These are phyloP conservation scores for Triops longicaudatus DNA, from an alignment of 1,140 invertebrate genomes.

Conservation along the genomic window DNA sequence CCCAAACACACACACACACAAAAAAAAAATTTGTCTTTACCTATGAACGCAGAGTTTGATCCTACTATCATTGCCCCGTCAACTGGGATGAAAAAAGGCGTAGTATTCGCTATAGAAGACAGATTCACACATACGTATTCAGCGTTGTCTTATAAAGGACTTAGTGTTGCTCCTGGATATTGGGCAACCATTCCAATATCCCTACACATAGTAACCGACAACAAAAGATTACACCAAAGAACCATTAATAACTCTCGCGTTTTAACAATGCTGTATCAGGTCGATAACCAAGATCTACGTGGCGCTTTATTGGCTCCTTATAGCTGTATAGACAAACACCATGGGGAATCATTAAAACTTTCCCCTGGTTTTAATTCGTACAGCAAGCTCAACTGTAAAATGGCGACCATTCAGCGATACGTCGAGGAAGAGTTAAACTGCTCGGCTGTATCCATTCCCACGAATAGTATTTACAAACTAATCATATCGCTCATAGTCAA, in stretches of 20 bases:
- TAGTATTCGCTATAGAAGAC: constrained; percentile 16
- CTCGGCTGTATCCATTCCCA: constrained; percentile 17
- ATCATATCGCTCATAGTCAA: neutral
- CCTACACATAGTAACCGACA: constrained; percentile 1
- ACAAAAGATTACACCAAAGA: neutral
- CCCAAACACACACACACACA: neutral
- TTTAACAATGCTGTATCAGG: neutral
- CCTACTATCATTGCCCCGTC: constrained; percentile 16
- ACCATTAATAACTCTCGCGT: neutral
- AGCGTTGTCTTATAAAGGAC: constrained; percentile 1
- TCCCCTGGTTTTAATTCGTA: constrained; percentile 20
- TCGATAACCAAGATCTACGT: constrained; percentile 21
- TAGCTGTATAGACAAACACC: constrained; percentile 18
- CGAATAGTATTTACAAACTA: neutral
- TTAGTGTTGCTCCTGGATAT: constrained; percentile 16
- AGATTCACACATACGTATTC: neutral
- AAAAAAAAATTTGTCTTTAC: neutral
- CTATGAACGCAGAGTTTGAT: neutral
- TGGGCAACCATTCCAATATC: constrained; percentile 24
- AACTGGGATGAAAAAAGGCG: constrained; percentile 12
- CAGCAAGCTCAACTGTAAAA: constrained; percentile 24
- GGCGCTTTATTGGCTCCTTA: constrained; percentile 15
- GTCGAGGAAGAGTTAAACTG: constrained; percentile 23
- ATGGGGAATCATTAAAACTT: neutral
- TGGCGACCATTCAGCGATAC: constrained; percentile 12